Evolutionary conservation across 2,113 vertebrate species (phyloP), one percentile per base, ranked within the genome.

Genomic region (Tricholaema leucomelas): DNA sequence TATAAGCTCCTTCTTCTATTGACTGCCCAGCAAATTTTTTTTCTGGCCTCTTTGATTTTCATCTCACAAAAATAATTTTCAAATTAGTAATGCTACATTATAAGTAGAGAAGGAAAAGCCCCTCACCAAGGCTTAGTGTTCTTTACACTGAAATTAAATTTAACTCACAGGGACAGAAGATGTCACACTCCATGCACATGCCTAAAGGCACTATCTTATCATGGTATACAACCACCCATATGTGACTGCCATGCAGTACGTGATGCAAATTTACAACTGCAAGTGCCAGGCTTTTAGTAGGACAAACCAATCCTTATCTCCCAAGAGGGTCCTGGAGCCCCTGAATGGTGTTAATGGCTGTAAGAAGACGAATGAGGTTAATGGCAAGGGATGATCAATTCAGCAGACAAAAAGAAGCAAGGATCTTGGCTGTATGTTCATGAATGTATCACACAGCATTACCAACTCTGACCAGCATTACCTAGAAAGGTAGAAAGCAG

Each of bases 151-250:
- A 64, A 80, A 64, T 40, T 5, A 70, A 79, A 74, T 28, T 11
- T 67, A 77, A 67, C 25, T n/a, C 15, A 21, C 42, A 40, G 67
- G 25, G 66, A 81, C 5, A 52, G 35, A 64, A 52, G 28, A 60
- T 2, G 20, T 33, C 17, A 46, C 0, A 0, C 3, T 40, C 18
- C 28, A 0, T 5, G 15, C 33, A 30, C 2, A 1, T 13, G 31
- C 78, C 27, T 56, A 38, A 79, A 87, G 55, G 42, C 16, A 64
- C 15, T 73, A 44, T 16, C 42, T 72, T 13, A 14, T 80, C 54
- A 31, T 20, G 19, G 48, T 33, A 52, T 18, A 58, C 15, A 66
- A 60, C 18, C 31, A 73, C 48, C 16, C 31, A 73, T 42, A 61
- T 9, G 21, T 15, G 65, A 55, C 15, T 1, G 1, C 4, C 24